A percentile compares a stretch with the other conserved stretches of the same genome.
Conservation (phyloP, 2,113 vertebrate species). For the Eublepharis macularius region DNA sequence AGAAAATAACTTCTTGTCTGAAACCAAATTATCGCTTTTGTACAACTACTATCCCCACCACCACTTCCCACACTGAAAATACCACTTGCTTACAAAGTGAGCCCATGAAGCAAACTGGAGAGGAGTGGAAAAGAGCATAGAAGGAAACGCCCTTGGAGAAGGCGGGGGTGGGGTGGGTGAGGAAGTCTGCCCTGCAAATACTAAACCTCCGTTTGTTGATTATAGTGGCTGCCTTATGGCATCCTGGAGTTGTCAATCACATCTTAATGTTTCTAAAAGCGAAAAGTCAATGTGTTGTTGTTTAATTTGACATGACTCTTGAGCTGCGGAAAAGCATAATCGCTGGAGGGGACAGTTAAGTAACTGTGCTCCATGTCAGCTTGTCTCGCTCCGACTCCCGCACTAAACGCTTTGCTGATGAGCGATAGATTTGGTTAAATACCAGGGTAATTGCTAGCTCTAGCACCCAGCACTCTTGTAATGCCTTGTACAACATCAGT, state of each 20-base stretch:
- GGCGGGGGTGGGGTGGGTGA: rapidly evolving
- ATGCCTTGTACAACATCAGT: conserved; percentile 90
- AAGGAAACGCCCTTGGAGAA: conserved; percentile 23
- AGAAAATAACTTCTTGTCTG: neutral
- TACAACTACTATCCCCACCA: neutral
- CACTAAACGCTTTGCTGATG: conserved; percentile 81
- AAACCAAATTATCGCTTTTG: neutral
- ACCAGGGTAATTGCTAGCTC: conserved; percentile 86
- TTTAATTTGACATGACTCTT: conserved; percentile 81
- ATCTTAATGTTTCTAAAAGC: conserved; percentile 75
- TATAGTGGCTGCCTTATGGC: conserved; percentile 52
- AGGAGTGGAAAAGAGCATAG: conserved; percentile 6
- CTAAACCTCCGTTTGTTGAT: conserved; percentile 9
- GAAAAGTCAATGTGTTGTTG: conserved; percentile 82
- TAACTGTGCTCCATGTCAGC: conserved; percentile 78
- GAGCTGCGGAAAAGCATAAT: conserved; percentile 73
- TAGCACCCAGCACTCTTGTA: conserved; percentile 75
- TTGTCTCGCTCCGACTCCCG: conserved; percentile 72
- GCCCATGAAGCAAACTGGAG: neutral
- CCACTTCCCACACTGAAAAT: rapidly evolving
- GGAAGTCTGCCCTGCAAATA: neutral
- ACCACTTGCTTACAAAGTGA: neutral
- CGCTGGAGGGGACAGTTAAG: conserved; percentile 82
- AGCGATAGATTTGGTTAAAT: conserved; percentile 89
- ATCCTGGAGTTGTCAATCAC: conserved; percentile 77